Evolutionary conservation across 2,113 vertebrate genomes (phyloP).

Genomic region (Callaeas wilsoni): DNA sequence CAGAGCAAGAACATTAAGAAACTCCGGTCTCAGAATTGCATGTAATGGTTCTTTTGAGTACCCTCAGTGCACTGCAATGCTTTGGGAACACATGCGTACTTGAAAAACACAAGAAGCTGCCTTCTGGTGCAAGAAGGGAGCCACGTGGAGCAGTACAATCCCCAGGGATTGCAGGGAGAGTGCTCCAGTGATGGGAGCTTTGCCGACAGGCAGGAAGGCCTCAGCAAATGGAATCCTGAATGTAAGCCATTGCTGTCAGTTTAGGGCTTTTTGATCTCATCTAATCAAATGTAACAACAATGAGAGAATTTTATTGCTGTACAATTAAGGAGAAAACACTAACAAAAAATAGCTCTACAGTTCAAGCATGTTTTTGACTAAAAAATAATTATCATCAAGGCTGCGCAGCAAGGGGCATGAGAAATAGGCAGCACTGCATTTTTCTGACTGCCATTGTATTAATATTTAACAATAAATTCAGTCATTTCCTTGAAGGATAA

Average conservation of each 20-base stretch:
- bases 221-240: neutral
- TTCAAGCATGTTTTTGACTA: constrained; percentile 39
- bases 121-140: neutral
- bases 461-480: constrained; percentile 58
- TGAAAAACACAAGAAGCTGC: neutral
- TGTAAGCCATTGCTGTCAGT: neutral
- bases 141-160: neutral
- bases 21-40: neutral
- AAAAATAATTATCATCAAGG: constrained; percentile 52
- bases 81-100: neutral
- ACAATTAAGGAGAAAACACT: constrained; percentile 11
- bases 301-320: neutral
- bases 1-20: neutral
- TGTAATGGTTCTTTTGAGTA: neutral
- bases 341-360: constrained; percentile 4
- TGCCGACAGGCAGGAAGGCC: neutral
- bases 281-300: constrained; percentile 21
- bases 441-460: constrained; percentile 57
- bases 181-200: fast-evolving
- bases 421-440: neutral
- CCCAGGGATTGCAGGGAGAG: fast-evolving
- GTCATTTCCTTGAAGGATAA: constrained; percentile 44
- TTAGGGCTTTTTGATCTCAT: neutral
- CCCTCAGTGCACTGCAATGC: neutral
- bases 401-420: constrained; percentile 32